phyloP scores from a whole-genome alignment of 2,888 invertebrate genomes.

The Ophraella communa region DNA sequence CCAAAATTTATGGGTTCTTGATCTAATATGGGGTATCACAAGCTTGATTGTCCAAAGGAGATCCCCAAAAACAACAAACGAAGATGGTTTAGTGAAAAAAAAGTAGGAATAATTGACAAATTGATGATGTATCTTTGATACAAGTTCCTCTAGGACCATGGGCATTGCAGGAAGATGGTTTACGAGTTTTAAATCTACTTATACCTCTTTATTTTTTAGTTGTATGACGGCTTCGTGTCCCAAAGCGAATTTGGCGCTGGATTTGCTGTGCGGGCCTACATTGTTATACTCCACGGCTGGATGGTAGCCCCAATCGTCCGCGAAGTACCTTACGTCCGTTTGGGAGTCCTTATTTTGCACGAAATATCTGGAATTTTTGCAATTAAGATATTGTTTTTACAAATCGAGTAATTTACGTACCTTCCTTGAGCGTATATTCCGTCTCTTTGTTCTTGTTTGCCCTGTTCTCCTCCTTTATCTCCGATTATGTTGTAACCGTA shows the following conservation, averaged over 20 bases:
- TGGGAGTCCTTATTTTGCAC: slow-evolving; percentile 54
- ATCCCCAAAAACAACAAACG: too few relatives aligned
- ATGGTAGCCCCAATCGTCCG: slow-evolving; percentile 71
- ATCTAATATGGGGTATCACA: too few relatives aligned
- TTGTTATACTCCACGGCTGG: slow-evolving; percentile 67
- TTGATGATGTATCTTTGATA: too few relatives aligned
- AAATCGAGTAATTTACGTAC: slow-evolving; percentile 37
- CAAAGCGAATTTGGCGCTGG: slow-evolving; percentile 64
- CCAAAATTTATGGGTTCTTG: too few relatives aligned
- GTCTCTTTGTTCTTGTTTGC: slow-evolving; percentile 59
- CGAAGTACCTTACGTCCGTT: slow-evolving; percentile 67
- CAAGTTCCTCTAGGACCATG: too few relatives aligned
- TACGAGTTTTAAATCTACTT: too few relatives aligned
- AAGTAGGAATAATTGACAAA: too few relatives aligned
- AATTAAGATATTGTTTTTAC: too few relatives aligned
- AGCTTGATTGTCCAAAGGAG: too few relatives aligned
- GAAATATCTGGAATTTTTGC: slow-evolving; percentile 54
- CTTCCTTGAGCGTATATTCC: slow-evolving; percentile 60
- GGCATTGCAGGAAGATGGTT: too few relatives aligned
- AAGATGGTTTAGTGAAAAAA: too few relatives aligned
- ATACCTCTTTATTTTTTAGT: slow-evolving; percentile 51
- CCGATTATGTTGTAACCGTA: slow-evolving; percentile 61
- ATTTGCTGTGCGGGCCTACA: slow-evolving; percentile 61
- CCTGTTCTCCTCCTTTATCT: slow-evolving; percentile 58
- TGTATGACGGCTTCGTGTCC: slow-evolving; percentile 66